Evolutionary conservation across 2,888 invertebrate species (phyloP).

Genomic region (Synanthedon formicaeformis): DNA sequence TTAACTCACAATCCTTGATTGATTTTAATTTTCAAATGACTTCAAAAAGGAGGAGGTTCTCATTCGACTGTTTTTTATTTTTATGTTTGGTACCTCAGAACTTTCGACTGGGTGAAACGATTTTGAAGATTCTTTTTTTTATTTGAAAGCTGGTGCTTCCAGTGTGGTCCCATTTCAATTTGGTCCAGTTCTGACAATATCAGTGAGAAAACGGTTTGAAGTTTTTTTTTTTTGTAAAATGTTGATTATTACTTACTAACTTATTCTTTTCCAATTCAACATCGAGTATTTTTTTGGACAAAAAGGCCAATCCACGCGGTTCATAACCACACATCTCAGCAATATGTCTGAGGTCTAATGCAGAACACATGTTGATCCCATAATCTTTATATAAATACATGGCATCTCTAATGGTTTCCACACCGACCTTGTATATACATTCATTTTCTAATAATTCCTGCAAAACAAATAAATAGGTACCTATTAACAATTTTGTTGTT

Average conservation of each 20-base stretch:
- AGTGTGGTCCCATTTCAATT: too few species aligned
- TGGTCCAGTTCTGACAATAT: too few species aligned
- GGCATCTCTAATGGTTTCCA: conserved; percentile 78
- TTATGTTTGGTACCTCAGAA: too few species aligned
- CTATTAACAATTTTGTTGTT: not conserved
- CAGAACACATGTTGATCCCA: conserved; percentile 68
- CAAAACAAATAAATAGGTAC: not conserved
- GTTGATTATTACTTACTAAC: conserved; percentile 42
- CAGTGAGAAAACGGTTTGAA: too few species aligned
- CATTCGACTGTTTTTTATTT: too few species aligned
- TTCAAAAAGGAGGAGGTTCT: too few species aligned
- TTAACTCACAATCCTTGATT: too few species aligned
- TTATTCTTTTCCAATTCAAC: conserved; percentile 76
- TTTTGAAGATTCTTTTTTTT: too few species aligned
- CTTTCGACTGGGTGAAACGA: too few species aligned
- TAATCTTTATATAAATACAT: conserved; percentile 75
- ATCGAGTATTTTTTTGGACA: conserved; percentile 72
- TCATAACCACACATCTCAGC: conserved; percentile 51
- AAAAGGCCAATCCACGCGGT: conserved; percentile 73
- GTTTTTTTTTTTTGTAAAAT: too few species aligned
- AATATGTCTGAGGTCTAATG: conserved; percentile 77
- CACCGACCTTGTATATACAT: conserved; percentile 81
- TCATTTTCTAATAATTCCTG: conserved; percentile 73
- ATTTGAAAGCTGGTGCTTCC: too few species aligned
- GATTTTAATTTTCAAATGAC: too few species aligned